phyloP scores from a whole-genome alignment of 1,140 invertebrate genomes.

The Contarinia nasturtii region DNA sequence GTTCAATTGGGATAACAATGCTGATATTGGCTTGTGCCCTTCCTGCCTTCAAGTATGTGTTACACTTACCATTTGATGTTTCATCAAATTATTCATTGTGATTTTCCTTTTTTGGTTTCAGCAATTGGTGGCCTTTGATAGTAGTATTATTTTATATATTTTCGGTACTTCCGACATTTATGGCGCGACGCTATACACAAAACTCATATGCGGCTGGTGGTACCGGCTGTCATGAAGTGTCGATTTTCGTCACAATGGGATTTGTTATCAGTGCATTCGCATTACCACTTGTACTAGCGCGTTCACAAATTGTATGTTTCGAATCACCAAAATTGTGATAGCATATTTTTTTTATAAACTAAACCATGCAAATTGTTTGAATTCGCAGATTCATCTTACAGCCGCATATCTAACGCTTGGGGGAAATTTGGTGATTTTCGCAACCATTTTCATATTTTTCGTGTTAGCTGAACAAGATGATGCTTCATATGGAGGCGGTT shows the following conservation, averaged over 20 bases:
- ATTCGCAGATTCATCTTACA: constrained; percentile 25
- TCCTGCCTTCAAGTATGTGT: constrained; percentile 61
- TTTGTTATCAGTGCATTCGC: constrained; percentile 85
- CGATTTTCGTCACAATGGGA: constrained; percentile 90
- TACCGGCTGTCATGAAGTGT: constrained; percentile 68
- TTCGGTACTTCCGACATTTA: constrained; percentile 76
- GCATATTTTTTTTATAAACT: not conserved
- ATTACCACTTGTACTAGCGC: constrained; percentile 79
- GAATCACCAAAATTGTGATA: too few species aligned
- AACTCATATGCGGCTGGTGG: constrained; percentile 24
- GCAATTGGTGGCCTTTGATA: constrained; percentile 89
- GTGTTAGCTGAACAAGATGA: constrained; percentile 12
- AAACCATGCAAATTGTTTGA: too few species aligned
- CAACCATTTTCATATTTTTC: constrained; percentile 85
- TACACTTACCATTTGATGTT: too few species aligned
- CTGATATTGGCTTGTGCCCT: constrained; percentile 85
- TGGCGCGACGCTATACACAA: constrained; percentile 53
- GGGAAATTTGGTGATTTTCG: constrained; percentile 80
- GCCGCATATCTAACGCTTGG: constrained; percentile 74
- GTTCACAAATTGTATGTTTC: constrained; percentile 33
- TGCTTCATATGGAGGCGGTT: constrained; percentile 15
- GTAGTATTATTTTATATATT: constrained; percentile 91
- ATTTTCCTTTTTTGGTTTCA: not conserved
- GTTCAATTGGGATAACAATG: constrained; percentile 87
- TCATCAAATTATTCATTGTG: too few species aligned